phyloP scores from a whole-genome alignment of 2,888 invertebrate genomes.

The Scotopteryx bipunctaria region DNA sequence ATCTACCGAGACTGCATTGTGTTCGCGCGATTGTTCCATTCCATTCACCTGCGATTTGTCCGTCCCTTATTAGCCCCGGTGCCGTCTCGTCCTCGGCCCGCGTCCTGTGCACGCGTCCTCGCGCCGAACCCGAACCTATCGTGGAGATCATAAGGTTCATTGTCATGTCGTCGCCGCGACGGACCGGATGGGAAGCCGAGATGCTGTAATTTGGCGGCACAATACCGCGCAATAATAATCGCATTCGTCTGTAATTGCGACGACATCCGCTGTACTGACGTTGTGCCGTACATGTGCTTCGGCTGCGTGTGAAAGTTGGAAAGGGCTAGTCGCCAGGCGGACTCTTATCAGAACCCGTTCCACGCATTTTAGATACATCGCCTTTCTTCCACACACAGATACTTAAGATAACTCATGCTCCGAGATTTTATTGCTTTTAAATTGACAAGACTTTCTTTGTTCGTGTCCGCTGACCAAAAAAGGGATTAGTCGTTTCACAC shows the following conservation, averaged over 20 bases:
- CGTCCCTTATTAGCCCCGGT: constrained; percentile 59
- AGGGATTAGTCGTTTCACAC: constrained; percentile 60
- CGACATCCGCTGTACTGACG: constrained; percentile 75
- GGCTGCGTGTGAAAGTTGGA: constrained; percentile 76
- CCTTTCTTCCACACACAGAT: constrained; percentile 63
- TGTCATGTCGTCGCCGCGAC: constrained; percentile 37
- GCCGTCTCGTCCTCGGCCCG: constrained; percentile 42
- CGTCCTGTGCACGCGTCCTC: constrained; percentile 48
- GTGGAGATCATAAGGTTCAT: constrained; percentile 40
- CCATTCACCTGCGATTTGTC: constrained; percentile 68
- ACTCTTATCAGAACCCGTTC: constrained; percentile 68
- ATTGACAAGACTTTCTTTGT: constrained; percentile 57
- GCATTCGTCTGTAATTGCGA: constrained; percentile 74
- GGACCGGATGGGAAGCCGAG: constrained; percentile 79
- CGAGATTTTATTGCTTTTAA: constrained; percentile 59
- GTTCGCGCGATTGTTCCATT: constrained; percentile 48
- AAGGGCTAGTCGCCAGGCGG: constrained; percentile 58
- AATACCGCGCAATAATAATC: constrained; percentile 79
- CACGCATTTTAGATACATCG: constrained; percentile 65
- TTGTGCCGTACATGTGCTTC: constrained; percentile 59
- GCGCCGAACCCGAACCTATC: constrained; percentile 39
- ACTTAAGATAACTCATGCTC: constrained; percentile 56
- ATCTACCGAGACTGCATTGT: constrained; percentile 57
- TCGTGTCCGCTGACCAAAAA: constrained; percentile 46
- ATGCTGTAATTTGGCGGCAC: constrained; percentile 78